A percentile compares a stretch with the other conserved stretches of the same genome.
Conservation (phyloP, 2,888 invertebrate species). For the Coenonympha glycerion region DNA sequence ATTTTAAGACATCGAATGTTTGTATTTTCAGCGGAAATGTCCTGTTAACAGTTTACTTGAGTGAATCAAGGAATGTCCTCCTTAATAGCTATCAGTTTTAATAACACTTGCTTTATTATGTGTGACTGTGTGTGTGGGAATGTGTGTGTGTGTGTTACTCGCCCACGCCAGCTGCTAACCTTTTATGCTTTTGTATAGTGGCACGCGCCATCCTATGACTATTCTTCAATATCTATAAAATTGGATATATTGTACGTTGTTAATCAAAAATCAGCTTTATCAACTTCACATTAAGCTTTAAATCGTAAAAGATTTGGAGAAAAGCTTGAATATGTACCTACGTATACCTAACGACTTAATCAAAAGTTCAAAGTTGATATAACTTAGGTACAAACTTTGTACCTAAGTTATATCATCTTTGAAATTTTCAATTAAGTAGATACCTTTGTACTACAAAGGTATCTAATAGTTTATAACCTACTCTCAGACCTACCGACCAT, state of each 20-base stretch:
- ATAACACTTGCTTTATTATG: slow-evolving; percentile 14
- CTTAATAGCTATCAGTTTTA: slow-evolving; percentile 9
- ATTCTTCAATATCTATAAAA: slow-evolving; percentile 36
- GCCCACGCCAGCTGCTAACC: slow-evolving; percentile 62
- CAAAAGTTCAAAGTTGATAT: too few species aligned
- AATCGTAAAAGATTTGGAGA: not conserved
- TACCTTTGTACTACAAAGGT: too few species aligned
- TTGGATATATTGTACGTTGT: not conserved
- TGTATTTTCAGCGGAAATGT: slow-evolving; percentile 13
- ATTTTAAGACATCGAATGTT: slow-evolving; percentile 9
- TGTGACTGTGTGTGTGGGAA: slow-evolving; percentile 34
- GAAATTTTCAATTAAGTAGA: too few species aligned
- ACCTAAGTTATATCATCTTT: too few species aligned
- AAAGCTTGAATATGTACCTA: not conserved
- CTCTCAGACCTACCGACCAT: too few species aligned
- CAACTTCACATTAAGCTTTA: not conserved
- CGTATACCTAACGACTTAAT: too few species aligned
- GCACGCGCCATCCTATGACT: slow-evolving; percentile 60
- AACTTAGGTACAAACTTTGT: too few species aligned
- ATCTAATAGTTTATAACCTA: too few species aligned
- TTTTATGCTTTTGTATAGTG: slow-evolving; percentile 54
- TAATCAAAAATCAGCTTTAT: not conserved
- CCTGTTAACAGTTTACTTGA: slow-evolving; percentile 18
- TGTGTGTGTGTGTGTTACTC: too few species aligned
- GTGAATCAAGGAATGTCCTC: slow-evolving; percentile 14